Base-by-base conservation (phyloP, 2,113 vertebrate species). In the Nettapus auritus region DNA sequence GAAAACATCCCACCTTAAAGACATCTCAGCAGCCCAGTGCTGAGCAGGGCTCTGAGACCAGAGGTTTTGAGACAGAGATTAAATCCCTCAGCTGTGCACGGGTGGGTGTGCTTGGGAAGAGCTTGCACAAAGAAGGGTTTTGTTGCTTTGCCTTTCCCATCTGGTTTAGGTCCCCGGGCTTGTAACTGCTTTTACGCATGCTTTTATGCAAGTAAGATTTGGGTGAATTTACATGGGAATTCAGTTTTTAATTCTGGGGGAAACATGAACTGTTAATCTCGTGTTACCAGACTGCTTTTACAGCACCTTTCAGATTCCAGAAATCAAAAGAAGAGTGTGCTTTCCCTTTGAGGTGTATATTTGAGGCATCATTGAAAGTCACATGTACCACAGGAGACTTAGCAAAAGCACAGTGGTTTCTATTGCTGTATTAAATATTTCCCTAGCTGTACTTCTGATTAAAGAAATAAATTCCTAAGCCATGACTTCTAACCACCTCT, bases 71-170 rank as follows among this genome's bases (percentile, higher is more conserved):
- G 56, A 38, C 55, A 57, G 44, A 6, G 12, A 40, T 31, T 33
- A 68, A 66, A 82, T 67, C 28, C 3, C 46, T 73, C 3, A 3
- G 0, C 63, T 76, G 29, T 88, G 75, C 63, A 13, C 20, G 48
- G 57, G n/a, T 10, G 2, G 29, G 8, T 22, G 22, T 46, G 78
- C 64, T 40, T 36, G 38, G 21, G 34, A 60, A 76, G 67, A 79
- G 22, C 52, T 91, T 75, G 69, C 7, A 0, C n/a, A 53, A 26
- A 13, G 12, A 29, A 19, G 0, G 0, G 2, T 9, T 63, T 66
- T 76, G 48, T 42, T 53, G 44, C 14, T 62, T 79, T 53, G n/a
- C 31, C 85, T 79, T 77, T 81, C 29, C 33, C 55, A 20, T 55
- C 36, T 38, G 14, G 7, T 62, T 73, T 69, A 82, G 9, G 23